phyloP scores from a whole-genome alignment of 2,113 vertebrate species.

The Camelus dromedarius region DNA sequence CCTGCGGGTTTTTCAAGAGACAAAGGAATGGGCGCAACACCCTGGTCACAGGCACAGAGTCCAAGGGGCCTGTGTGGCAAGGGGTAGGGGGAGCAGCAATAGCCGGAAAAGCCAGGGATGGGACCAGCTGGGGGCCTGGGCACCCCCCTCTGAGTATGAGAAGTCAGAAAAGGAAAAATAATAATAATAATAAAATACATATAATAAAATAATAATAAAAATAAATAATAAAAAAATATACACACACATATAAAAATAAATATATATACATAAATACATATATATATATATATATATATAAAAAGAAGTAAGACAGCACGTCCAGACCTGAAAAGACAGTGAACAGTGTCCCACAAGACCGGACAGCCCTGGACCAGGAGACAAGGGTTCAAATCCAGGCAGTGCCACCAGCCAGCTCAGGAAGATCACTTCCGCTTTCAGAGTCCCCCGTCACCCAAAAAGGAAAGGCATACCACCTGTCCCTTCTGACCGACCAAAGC shows the following conservation, averaged over 20 bases:
- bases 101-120: neutral
- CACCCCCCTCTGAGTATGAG: neutral
- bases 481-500: neutral
- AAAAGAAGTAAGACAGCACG: neutral
- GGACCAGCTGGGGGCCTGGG: neutral
- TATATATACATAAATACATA: too few species aligned
- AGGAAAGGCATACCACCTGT: neutral
- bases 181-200: too few species aligned
- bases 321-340: neutral
- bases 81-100: accelerated
- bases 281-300: too few species aligned
- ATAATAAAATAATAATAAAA: neutral
- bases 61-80: accelerated
- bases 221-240: neutral
- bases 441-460: neutral
- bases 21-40: accelerated
- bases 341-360: neutral
- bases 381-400: neutral
- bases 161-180: neutral
- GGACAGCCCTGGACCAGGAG: neutral
- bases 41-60: neutral
- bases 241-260: too few species aligned
- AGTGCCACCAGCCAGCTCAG: neutral
- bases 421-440: neutral
- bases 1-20: neutral